Evolutionary conservation across 2,888 invertebrate species (phyloP).

Genomic region (Abscondita cerata): DNA sequence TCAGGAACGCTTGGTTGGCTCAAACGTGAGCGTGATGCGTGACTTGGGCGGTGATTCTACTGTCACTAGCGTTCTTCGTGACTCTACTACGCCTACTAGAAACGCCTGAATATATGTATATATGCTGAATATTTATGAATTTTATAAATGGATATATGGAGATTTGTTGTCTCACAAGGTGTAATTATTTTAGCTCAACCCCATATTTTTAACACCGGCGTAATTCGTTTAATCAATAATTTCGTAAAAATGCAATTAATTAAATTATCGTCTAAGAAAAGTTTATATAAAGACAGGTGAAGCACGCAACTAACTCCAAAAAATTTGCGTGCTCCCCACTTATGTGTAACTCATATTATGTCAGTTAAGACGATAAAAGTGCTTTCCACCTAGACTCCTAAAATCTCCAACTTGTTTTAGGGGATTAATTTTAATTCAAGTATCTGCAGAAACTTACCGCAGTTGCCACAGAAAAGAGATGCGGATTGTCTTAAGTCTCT

Average conservation of each 20-base stretch:
- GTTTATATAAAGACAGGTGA: not conserved
- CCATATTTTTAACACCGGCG: conserved; percentile 8
- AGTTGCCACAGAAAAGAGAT: conserved; percentile 41
- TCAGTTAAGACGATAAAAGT: not conserved
- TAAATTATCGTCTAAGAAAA: conserved; percentile 5
- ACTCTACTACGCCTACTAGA: conserved; percentile 54
- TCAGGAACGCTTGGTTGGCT: conserved; percentile 54
- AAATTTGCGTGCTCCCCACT: no score
- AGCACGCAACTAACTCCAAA: no score
- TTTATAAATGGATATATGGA: conserved; percentile 33
- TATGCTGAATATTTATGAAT: conserved; percentile 44
- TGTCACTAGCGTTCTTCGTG: conserved; percentile 55
- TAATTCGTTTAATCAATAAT: conserved; percentile 12
- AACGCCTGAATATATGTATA: conserved; percentile 51
- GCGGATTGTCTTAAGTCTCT: conserved; percentile 54
- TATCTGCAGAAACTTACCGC: conserved; percentile 35
- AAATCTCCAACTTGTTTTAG: conserved; percentile 28
- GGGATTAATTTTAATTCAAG: conserved; percentile 34
- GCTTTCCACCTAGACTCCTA: not conserved
- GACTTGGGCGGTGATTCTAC: conserved; percentile 56
- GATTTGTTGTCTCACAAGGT: conserved; percentile 14
- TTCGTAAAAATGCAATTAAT: not conserved
- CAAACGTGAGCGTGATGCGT: conserved; percentile 55
- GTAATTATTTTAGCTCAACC: conserved; percentile 7
- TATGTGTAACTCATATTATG: no score